Conservation (phyloP, 2,113 vertebrate genomes). For the Lucifuga dentata region DNA sequence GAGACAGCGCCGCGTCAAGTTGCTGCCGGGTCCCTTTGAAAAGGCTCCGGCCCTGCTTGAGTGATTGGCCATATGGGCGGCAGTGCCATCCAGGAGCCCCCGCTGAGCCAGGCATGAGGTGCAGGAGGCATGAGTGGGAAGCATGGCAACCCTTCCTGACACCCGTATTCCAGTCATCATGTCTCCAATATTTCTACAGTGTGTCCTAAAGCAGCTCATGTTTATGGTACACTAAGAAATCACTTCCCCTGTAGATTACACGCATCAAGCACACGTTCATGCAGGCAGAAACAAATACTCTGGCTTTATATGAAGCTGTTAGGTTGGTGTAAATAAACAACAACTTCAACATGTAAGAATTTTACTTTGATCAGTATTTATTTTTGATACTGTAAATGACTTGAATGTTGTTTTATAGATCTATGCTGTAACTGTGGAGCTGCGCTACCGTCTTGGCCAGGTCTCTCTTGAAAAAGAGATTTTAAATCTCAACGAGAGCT, state of each 20-base stretch:
- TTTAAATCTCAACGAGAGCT: too few species aligned
- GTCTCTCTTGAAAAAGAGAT: too few species aligned
- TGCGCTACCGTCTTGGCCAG: too few species aligned
- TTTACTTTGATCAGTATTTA: too few species aligned
- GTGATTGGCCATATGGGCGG: conserved; percentile 80
- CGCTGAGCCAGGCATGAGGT: conserved; percentile 61
- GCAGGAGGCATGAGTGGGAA: conserved; percentile 48
- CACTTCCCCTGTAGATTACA: conserved; percentile 19
- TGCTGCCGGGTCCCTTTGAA: conserved; percentile 77
- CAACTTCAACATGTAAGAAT: too few species aligned
- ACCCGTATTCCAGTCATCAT: conserved; percentile 49
- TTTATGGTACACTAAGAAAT: conserved; percentile 16
- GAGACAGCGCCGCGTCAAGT: conserved; percentile 74
- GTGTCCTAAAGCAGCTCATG: conserved; percentile 49
- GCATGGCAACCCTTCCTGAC: conserved; percentile 32
- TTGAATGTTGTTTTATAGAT: too few species aligned
- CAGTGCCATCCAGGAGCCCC: conserved; percentile 72
- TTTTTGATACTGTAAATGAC: too few species aligned
- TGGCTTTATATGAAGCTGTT: too few species aligned
- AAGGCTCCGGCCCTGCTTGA: conserved; percentile 66
- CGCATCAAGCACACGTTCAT: conserved; percentile 23
- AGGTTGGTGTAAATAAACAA: too few species aligned
- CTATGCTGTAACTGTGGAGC: too few species aligned
- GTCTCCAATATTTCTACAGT: conserved; percentile 28
- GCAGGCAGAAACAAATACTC: not conserved